Conservation (phyloP, 2,113 vertebrate species). For the Istiophorus platypterus region DNA sequence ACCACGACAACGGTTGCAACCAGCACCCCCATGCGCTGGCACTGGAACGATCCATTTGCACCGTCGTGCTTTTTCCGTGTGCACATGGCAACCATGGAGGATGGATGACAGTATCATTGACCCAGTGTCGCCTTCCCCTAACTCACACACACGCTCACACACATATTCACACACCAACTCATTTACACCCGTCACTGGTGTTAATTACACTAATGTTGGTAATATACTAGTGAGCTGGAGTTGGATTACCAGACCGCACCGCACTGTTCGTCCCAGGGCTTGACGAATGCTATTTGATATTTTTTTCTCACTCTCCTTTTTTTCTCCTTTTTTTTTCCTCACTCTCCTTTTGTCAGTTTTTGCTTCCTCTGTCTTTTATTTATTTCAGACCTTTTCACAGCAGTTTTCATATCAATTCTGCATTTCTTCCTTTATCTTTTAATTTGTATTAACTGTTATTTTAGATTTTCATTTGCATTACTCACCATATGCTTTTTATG, state of each 20-base stretch:
- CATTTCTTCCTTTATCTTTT: no score
- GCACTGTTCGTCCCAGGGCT: slow-evolving; percentile 8
- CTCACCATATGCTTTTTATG: neutral
- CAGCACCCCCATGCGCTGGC: slow-evolving; percentile 32
- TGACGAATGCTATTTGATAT: neutral
- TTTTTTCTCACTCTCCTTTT: neutral
- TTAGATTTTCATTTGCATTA: no score
- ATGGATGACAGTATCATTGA: slow-evolving; percentile 50
- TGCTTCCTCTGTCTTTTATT: neutral
- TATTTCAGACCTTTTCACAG: neutral
- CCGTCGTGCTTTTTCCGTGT: slow-evolving; percentile 52
- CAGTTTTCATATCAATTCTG: neutral
- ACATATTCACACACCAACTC: slow-evolving; percentile 33
- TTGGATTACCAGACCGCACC: slow-evolving; percentile 28
- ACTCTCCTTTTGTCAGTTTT: neutral
- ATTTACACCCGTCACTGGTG: slow-evolving; percentile 54
- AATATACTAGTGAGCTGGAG: slow-evolving; percentile 27
- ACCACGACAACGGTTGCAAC: slow-evolving; percentile 42
- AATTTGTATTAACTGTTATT: no score
- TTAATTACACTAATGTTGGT: slow-evolving; percentile 74
- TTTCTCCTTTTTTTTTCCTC: neutral
- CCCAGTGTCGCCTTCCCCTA: slow-evolving; percentile 71
- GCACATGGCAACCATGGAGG: slow-evolving; percentile 50
- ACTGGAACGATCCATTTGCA: slow-evolving; percentile 39
- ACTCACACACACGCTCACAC: slow-evolving; percentile 23